These are phyloP conservation scores for Petromus typicus DNA, from an alignment of 2,113 vertebrate species.

Conservation along the genomic window DNA sequence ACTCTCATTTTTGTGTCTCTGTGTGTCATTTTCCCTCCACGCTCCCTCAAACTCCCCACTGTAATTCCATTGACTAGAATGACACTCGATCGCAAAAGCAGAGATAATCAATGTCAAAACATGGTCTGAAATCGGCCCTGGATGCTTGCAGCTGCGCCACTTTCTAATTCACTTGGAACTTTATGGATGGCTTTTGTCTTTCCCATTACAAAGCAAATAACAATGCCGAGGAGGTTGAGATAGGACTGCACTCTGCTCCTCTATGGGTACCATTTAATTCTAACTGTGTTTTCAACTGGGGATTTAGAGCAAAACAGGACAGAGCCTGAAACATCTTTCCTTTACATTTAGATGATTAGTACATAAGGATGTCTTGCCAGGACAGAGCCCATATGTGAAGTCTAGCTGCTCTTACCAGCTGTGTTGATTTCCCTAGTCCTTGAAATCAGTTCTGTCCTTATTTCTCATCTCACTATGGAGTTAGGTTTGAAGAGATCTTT, in stretches of 20 bases:
- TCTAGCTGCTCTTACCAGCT: neutral
- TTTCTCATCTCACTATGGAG: conserved; percentile 29
- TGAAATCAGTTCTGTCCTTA: conserved; percentile 13
- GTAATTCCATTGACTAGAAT: conserved; percentile 32
- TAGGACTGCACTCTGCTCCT: neutral
- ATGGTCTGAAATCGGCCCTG: fast-evolving
- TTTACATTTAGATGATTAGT: conserved; percentile 58
- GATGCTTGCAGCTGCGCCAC: neutral
- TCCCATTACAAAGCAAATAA: conserved; percentile 51
- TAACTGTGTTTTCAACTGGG: conserved; percentile 25
- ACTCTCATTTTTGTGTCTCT: neutral
- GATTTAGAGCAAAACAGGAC: conserved; percentile 39
- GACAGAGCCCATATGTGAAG: neutral
- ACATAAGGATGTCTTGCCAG: neutral
- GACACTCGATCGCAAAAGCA: conserved; percentile 8
- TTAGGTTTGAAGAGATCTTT: neutral
- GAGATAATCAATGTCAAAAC: conserved; percentile 24
- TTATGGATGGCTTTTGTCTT: conserved; percentile 23
- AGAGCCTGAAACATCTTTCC: conserved; percentile 34
- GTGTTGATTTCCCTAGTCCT: neutral
- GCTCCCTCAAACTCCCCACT: neutral
- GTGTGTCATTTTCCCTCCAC: neutral
- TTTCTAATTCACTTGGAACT: conserved; percentile 24
- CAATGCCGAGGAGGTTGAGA: neutral
- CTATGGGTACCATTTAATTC: conserved; percentile 47